These are phyloP conservation scores for Pelecanoides urinatrix DNA, from an alignment of 2,113 vertebrate genomes.

Conservation along the genomic window DNA sequence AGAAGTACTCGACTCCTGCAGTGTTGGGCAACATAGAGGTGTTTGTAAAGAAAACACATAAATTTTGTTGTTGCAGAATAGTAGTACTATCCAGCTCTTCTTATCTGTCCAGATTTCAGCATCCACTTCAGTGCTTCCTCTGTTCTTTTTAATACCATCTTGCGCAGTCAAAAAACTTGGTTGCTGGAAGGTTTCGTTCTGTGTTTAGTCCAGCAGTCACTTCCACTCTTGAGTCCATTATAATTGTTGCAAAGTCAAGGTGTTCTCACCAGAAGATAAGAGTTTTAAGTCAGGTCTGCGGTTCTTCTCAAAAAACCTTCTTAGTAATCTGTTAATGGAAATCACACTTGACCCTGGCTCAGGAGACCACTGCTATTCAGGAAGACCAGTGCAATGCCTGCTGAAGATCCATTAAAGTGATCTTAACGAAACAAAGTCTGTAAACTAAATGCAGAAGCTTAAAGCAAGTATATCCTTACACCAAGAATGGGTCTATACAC, in stretches of 20 bases:
- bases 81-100: neutral
- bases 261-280: neutral
- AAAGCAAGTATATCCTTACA: neutral
- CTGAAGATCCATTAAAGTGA: neutral
- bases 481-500: neutral
- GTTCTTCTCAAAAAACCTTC: neutral
- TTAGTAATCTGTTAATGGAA: neutral
- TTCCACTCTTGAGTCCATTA: neutral
- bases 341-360: neutral
- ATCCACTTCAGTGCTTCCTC: neutral
- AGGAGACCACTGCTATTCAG: neutral
- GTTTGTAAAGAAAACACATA: neutral
- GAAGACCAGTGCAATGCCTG: neutral
- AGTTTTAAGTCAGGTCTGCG: neutral
- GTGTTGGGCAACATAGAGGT: neutral
- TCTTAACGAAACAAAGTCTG: neutral
- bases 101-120: neutral
- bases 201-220: neutral
- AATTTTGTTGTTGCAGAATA: neutral
- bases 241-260: neutral
- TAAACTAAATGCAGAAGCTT: neutral
- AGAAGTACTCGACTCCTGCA: neutral
- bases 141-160: neutral
- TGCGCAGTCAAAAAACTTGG: neutral
- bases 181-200: neutral